Evolutionary conservation across 2,797 vertebrate species (phyloP).

Genomic region (Myripristis murdjan): DNA sequence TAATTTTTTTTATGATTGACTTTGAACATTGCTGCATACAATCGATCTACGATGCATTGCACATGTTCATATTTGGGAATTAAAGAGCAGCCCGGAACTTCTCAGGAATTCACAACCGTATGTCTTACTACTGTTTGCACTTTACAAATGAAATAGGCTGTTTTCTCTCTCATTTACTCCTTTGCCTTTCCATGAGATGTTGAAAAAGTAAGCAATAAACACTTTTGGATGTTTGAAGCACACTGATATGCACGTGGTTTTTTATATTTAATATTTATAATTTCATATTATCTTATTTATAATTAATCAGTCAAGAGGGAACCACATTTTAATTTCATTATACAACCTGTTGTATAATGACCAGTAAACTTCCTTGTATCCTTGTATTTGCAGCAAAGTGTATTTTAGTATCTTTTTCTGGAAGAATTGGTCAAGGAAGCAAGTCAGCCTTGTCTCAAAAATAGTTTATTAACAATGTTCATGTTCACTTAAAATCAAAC

Average conservation of each 20-base stretch:
- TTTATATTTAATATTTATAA: no score
- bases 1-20: background rate
- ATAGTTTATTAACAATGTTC: constrained; percentile 83
- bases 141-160: background rate
- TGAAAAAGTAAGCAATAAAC: constrained; percentile 28
- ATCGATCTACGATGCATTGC: background rate
- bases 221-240: background rate
- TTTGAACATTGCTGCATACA: background rate
- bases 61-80: constrained; percentile 2
- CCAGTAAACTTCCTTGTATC: no score
- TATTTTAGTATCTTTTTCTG: background rate
- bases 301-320: no score
- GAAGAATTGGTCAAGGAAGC: background rate
- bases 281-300: no score
- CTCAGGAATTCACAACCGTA: constrained; percentile 32
- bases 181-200: background rate
- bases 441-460: constrained; percentile 76
- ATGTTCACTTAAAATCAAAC: constrained; percentile 77
- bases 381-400: background rate
- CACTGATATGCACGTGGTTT: background rate
- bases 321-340: no score
- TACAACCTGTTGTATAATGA: no score
- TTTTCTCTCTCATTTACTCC: background rate
- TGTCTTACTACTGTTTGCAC: constrained; percentile 29
- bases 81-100: background rate